phyloP scores from a whole-genome alignment of 2,888 invertebrate species.

The Chymomyza caudatula region DNA sequence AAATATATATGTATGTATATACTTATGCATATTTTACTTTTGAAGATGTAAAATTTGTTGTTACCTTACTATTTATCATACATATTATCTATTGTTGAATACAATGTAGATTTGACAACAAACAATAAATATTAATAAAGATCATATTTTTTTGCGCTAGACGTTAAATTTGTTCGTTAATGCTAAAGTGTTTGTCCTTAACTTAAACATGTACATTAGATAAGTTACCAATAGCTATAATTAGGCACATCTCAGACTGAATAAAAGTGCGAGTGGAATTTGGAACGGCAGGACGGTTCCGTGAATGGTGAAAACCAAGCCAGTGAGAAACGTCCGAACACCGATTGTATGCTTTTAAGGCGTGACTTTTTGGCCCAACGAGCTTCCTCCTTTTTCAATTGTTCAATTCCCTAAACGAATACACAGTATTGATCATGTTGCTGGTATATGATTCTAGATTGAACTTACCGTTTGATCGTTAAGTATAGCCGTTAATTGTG shows the following conservation, averaged over 20 bases:
- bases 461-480: constrained; percentile 95
- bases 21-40: not conserved
- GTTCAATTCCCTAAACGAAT: constrained; percentile 92
- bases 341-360: constrained; percentile 96
- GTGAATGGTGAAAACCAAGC: constrained; percentile 91
- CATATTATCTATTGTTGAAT: not conserved
- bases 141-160: not conserved
- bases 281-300: constrained; percentile 87
- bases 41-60: no score
- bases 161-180: constrained; percentile 43
- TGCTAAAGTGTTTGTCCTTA: constrained; percentile 22
- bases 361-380: constrained; percentile 94
- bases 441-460: not conserved
- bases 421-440: not conserved
- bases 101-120: not conserved
- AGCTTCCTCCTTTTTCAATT: constrained; percentile 96
- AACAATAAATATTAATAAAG: not conserved
- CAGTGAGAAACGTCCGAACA: constrained; percentile 96
- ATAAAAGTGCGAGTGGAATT: constrained; percentile 89
- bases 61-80: not conserved
- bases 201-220: not conserved
- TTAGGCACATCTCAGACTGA: constrained; percentile 82
- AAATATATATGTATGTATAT: not conserved
- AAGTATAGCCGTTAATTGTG: constrained; percentile 97
- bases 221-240: not conserved